These are phyloP conservation scores for Hippocampus zosterae DNA, from an alignment of 2,113 vertebrate species.

Conservation along the genomic window DNA sequence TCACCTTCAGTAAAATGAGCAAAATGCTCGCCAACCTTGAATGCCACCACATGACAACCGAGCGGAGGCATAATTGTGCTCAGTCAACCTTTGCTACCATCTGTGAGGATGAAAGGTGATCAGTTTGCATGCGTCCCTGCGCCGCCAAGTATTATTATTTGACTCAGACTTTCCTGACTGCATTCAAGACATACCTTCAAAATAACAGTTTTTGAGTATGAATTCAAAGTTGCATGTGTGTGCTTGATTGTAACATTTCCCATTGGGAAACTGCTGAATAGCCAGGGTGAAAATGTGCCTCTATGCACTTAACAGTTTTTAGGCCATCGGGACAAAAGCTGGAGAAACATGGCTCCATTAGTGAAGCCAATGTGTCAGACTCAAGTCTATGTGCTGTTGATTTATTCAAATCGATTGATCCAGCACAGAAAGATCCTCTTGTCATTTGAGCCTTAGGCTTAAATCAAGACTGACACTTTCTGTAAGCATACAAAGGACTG, in stretches of 20 bases:
- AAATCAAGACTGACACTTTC: slow-evolving; percentile 16
- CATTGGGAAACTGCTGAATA: slow-evolving; percentile 10
- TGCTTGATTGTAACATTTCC: background rate
- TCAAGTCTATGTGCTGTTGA: slow-evolving; percentile 14
- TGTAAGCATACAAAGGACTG: slow-evolving; percentile 13
- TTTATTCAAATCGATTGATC: slow-evolving; percentile 38
- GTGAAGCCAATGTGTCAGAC: slow-evolving; percentile 8
- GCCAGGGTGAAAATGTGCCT: slow-evolving; percentile 23
- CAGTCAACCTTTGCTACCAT: slow-evolving; percentile 35
- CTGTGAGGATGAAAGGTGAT: slow-evolving; percentile 46
- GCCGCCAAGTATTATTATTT: slow-evolving; percentile 40
- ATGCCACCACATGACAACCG: slow-evolving; percentile 20
- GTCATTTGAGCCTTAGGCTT: slow-evolving; percentile 11
- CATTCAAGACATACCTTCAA: background rate
- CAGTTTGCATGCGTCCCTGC: slow-evolving; percentile 45
- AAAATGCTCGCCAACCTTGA: slow-evolving; percentile 14
- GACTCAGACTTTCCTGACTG: slow-evolving; percentile 21
- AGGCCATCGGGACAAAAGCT: slow-evolving; percentile 36
- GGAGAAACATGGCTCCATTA: slow-evolving; percentile 30
- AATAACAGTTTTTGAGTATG: background rate
- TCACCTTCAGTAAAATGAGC: slow-evolving; percentile 27
- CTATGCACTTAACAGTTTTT: slow-evolving; percentile 26
- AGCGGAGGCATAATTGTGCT: slow-evolving; percentile 44
- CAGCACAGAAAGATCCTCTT: slow-evolving; percentile 12
- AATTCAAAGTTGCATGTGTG: background rate